Evolutionary conservation across 2,888 invertebrate species (phyloP).

Genomic region (Eucriotettix oculatus): DNA sequence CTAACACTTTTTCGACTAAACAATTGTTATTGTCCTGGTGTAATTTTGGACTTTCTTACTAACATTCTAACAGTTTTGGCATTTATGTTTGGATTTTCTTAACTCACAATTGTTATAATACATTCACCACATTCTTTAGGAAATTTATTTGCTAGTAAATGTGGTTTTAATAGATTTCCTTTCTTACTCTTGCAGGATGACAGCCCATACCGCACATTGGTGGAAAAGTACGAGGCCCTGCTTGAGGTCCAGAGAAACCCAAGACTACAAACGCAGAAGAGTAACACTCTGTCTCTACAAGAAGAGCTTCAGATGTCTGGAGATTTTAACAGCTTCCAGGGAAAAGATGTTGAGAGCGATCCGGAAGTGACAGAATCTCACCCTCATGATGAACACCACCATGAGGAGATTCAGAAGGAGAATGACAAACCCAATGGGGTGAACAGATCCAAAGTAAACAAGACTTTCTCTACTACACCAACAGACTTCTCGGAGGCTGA

Average conservation of each 20-base stretch:
- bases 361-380: slow-evolving; percentile 4
- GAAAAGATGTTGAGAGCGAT: slow-evolving; percentile 8
- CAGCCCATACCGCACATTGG: slow-evolving; percentile 62
- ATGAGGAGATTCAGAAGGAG: neutral
- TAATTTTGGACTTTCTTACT: no score
- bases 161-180: no score
- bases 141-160: no score
- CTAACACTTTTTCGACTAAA: no score
- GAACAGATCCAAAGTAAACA: slow-evolving; percentile 7
- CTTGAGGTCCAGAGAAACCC: slow-evolving; percentile 57
- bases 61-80: no score
- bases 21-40: no score
- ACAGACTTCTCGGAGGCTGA: slow-evolving; percentile 73
- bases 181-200: slow-evolving; percentile 18
- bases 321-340: slow-evolving; percentile 43
- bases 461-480: slow-evolving; percentile 45
- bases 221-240: slow-evolving; percentile 72
- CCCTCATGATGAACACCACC: neutral
- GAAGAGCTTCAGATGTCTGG: slow-evolving; percentile 62
- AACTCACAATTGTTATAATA: no score
- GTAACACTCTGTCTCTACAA: slow-evolving; percentile 34
- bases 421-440: no score
- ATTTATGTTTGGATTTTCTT: no score
- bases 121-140: no score
- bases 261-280: slow-evolving; percentile 19